Percentiles rank a stretch among this genome's conserved stretches.
phyloP scores from a whole-genome alignment of 2,113 vertebrate genomes.

The Gulo gulo region DNA sequence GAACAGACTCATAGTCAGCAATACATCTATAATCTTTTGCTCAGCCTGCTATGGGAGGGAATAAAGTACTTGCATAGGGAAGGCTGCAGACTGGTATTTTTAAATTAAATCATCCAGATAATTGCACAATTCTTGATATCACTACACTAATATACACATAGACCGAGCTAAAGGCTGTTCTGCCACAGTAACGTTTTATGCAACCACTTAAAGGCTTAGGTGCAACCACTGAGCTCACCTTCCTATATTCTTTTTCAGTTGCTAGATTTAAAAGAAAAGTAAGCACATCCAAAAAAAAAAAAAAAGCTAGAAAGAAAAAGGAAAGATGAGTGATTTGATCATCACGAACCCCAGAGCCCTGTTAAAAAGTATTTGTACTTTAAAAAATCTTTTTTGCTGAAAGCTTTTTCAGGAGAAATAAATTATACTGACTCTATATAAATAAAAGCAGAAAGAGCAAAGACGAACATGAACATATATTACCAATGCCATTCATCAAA shows the following conservation, averaged over 20 bases:
- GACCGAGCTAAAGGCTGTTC: not conserved
- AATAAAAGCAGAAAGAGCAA: slow-evolving; percentile 86
- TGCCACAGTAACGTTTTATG: not conserved
- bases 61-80: not conserved
- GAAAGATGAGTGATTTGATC: slow-evolving; percentile 67
- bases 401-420: slow-evolving; percentile 82
- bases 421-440: slow-evolving; percentile 85
- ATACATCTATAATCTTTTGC: not conserved
- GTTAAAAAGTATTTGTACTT: slow-evolving; percentile 76
- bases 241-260: not conserved
- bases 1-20: not conserved
- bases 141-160: not conserved
- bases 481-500: slow-evolving; percentile 87
- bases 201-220: not conserved
- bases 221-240: not conserved
- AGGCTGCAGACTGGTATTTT: slow-evolving; percentile 2
- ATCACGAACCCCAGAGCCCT: slow-evolving; percentile 67
- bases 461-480: slow-evolving; percentile 87
- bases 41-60: not conserved
- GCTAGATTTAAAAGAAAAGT: slow-evolving; percentile 40
- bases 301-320: slow-evolving; percentile 18
- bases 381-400: slow-evolving; percentile 77
- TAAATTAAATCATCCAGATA: slow-evolving; percentile 56
- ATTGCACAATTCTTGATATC: slow-evolving; percentile 29
- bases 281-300: not conserved